Percentiles rank a stretch among this genome's conserved stretches.
These are phyloP conservation scores for Trypoxylon attenuatum DNA, from an alignment of 2,888 invertebrate genomes.

Conservation along the genomic window DNA sequence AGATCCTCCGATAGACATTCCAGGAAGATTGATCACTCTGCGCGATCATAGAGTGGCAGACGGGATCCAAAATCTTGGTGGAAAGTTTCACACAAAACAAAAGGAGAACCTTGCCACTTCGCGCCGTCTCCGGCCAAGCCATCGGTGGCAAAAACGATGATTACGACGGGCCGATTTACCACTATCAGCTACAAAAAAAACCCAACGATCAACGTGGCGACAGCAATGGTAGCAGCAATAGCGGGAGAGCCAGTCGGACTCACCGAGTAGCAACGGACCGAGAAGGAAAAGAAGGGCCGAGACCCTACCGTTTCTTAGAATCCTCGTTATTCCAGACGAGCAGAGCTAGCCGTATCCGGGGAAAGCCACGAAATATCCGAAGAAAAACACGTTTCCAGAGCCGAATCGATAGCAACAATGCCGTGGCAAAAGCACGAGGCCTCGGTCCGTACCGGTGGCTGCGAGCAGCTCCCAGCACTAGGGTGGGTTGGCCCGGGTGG, in stretches of 20 bases:
- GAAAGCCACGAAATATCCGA: conserved; percentile 65
- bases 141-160: neutral
- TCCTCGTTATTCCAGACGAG: conserved; percentile 55
- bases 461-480: conserved; percentile 24
- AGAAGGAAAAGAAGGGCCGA: neutral
- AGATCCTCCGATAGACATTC: no score
- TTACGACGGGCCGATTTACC: neutral
- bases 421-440: conserved; percentile 63
- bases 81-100: no score
- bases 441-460: conserved; percentile 32
- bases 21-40: no score
- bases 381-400: conserved; percentile 67
- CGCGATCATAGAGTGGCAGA: no score
- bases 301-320: conserved; percentile 39
- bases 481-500: conserved; percentile 14
- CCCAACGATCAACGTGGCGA: neutral
- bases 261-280: neutral
- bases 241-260: neutral
- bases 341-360: conserved; percentile 35
- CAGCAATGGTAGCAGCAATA: no score
- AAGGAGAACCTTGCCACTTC: neutral
- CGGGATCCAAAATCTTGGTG: no score
- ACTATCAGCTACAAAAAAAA: conserved; percentile 8
- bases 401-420: conserved; percentile 71
- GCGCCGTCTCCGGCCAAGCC: neutral